A percentile compares a stretch with the other conserved stretches of the same genome.
phyloP scores from a whole-genome alignment of 2,113 vertebrate genomes.

The Proterorhinus semilunaris region DNA sequence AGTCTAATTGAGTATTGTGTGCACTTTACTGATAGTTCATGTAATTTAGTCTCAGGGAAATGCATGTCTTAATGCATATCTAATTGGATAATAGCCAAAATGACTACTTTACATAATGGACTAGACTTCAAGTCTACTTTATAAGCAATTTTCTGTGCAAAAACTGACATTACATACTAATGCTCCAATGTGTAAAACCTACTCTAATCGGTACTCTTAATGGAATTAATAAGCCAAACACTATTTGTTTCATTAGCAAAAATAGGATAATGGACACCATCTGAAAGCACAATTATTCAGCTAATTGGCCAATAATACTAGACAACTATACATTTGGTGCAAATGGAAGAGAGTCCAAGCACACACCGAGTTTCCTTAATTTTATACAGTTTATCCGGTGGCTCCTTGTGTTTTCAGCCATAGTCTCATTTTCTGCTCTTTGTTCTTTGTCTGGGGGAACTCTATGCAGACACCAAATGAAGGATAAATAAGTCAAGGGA shows the following conservation, averaged over 20 bases:
- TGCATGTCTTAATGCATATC: slow-evolving; percentile 37
- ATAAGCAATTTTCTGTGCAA: slow-evolving; percentile 37
- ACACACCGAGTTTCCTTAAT: slow-evolving; percentile 8
- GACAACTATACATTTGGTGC: neutral
- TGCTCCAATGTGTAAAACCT: slow-evolving; percentile 25
- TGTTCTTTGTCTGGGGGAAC: slow-evolving; percentile 33
- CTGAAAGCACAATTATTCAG: neutral
- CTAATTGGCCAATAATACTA: neutral
- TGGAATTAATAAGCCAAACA: slow-evolving; percentile 51
- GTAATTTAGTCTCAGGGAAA: slow-evolving; percentile 17
- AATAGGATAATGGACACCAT: neutral
- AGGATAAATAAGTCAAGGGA: slow-evolving; percentile 23
- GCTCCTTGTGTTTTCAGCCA: slow-evolving; percentile 34
- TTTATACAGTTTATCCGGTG: slow-evolving; percentile 9
- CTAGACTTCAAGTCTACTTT: slow-evolving; percentile 3
- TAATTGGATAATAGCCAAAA: slow-evolving; percentile 60
- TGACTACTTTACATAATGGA: slow-evolving; percentile 20
- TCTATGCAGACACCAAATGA: too few relatives aligned
- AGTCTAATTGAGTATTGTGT: neutral
- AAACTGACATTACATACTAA: slow-evolving; percentile 16
- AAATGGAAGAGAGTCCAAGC: neutral
- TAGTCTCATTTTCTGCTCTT: slow-evolving; percentile 32
- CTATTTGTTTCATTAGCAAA: slow-evolving; percentile 23
- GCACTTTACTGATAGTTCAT: slow-evolving; percentile 18
- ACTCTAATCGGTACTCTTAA: slow-evolving; percentile 22